Evolutionary conservation across 2,888 invertebrate species (phyloP), one percentile per base, ranked within the genome.

Genomic region (Pollenia angustigena): DNA sequence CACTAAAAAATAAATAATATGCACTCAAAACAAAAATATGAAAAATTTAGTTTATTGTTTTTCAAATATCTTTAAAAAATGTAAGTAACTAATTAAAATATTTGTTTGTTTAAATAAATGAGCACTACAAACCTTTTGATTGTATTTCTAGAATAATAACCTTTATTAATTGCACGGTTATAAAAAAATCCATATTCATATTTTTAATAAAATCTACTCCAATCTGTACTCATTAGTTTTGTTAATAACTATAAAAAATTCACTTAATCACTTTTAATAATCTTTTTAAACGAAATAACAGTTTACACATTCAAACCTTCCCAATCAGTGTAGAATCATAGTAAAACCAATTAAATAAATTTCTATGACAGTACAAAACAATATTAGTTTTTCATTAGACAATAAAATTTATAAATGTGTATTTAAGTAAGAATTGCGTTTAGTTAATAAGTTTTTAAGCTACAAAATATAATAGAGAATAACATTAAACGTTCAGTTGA

Each of bases 221-320:
- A 9, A n/a, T 52, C 6, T 52, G 7, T 9, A 6, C 14, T 16
- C 1, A 52, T 23, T 4, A n/a, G 12, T 56, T 10, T 4, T 12
- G n/a, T 6, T 56, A 23, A 12, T 11, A 8, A 23, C 10, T 52
- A 10, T 16, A 56, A 18, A 56, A 23, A 56, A 56, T 23, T 2
- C 56, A 56, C 56, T 56, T 56, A 56, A 56, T 56, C 56, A 56
- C 56, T 18, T 56, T 56, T 12, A 11, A 56, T 23, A 56, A 56
- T 23, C 0, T 18, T 52, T 52, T 16, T 4, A 23, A 8, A 8
- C 56, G 12, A 23, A 54, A 54, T 11, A 54, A 18, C 8, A 18
- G 18, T 18, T 18, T 18, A 16, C 18, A 56, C 18, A 23, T 23
- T 23, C 52, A 52, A 52, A 23, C 23, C 23, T 23, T 56, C 18